phyloP scores from a whole-genome alignment of 2,888 invertebrate genomes.

The Mesorhabditis sp. region DNA sequence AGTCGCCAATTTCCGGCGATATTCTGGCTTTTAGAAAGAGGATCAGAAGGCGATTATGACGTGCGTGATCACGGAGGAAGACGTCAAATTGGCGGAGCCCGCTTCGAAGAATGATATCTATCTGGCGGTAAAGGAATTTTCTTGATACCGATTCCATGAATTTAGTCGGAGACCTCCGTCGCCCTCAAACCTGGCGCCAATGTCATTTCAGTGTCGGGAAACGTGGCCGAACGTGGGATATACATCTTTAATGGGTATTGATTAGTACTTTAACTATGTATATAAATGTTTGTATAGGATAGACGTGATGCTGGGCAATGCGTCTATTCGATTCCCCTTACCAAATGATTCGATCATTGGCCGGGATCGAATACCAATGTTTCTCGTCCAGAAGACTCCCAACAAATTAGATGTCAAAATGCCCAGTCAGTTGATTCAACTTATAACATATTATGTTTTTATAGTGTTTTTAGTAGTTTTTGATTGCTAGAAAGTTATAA shows the following conservation, averaged over 20 bases:
- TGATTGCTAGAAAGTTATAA: too few species aligned
- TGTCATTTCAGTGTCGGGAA: neutral
- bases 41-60: neutral
- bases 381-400: conserved; percentile 1
- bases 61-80: neutral
- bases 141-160: too few species aligned
- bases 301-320: neutral
- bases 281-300: neutral
- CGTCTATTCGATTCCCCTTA: neutral
- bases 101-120: too few species aligned
- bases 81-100: neutral
- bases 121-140: too few species aligned
- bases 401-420: neutral
- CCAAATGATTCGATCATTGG: neutral
- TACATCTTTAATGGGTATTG: conserved; percentile 3
- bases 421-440: neutral
- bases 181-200: neutral
- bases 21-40: neutral
- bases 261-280: neutral
- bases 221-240: neutral
- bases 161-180: too few species aligned
- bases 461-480: too few species aligned
- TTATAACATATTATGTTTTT: too few species aligned
- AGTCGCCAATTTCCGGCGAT: neutral
- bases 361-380: neutral